These are phyloP conservation scores for Apodemus speciosus DNA, from an alignment of 2,113 vertebrate genomes.

Conservation along the genomic window DNA sequence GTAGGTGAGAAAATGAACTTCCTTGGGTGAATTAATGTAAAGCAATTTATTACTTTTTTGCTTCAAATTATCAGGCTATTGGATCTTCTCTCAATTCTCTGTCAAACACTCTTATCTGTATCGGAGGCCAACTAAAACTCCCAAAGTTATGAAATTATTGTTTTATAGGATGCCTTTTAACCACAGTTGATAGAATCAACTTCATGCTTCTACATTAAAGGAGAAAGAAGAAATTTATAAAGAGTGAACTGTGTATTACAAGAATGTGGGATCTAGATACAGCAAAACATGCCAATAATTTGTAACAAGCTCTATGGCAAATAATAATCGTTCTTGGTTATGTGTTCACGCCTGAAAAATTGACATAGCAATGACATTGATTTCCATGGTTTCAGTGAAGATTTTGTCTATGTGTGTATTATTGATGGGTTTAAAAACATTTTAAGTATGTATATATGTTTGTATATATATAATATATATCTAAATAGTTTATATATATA, in stretches of 20 bases:
- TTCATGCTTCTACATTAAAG: neutral
- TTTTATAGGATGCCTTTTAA: neutral
- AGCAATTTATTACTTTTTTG: neutral
- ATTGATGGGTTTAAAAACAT: neutral
- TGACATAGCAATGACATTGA: accelerated
- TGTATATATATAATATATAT: neutral
- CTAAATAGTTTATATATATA: neutral
- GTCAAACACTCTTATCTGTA: neutral
- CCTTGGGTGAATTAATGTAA: neutral
- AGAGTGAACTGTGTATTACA: neutral
- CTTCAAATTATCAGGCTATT: neutral
- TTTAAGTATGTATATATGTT: neutral
- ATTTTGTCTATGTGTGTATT: neutral
- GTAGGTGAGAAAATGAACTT: neutral
- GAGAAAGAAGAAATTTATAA: neutral
- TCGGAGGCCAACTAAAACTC: neutral
- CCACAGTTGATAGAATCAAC: neutral
- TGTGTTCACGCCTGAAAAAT: neutral
- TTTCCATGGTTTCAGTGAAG: neutral
- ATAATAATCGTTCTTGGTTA: neutral
- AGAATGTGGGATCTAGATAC: neutral
- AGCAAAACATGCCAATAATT: neutral
- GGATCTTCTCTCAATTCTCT: neutral
- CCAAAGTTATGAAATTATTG: neutral
- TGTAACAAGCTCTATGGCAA: neutral